These are phyloP conservation scores for Austrolebias charrua DNA, from an alignment of 2,797 vertebrate species.

Conservation along the genomic window DNA sequence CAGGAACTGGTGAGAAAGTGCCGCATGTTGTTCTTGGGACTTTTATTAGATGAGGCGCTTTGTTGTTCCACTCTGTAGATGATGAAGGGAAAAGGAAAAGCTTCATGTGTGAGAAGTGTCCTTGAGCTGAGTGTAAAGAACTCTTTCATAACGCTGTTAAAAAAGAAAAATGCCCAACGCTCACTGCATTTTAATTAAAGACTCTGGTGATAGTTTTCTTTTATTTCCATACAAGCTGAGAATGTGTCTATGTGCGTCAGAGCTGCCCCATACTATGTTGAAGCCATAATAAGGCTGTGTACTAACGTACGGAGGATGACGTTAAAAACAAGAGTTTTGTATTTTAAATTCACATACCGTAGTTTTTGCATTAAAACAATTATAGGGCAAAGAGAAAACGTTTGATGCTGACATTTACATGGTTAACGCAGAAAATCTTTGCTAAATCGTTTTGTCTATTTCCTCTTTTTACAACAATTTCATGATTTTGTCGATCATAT, in stretches of 20 bases:
- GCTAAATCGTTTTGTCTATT: no score
- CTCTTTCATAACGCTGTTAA: constrained; percentile 23
- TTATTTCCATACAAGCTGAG: constrained; percentile 18
- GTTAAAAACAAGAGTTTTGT: background rate
- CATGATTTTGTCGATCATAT: no score
- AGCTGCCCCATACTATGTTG: constrained; percentile 3
- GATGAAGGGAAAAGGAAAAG: constrained; percentile 30
- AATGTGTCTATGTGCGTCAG: constrained; percentile 12
- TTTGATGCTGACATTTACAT: no score
- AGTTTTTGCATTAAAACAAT: no score
- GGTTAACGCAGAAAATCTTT: no score
- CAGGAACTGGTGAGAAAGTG: constrained; percentile 90
- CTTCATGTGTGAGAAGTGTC: constrained; percentile 35
- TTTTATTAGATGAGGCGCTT: constrained; percentile 21
- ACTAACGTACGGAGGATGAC: constrained; percentile 5
- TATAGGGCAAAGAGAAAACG: no score
- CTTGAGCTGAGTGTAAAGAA: constrained; percentile 39
- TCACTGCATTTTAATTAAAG: constrained; percentile 45
- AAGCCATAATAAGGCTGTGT: constrained; percentile 34
- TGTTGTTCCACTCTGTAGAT: constrained; percentile 21
- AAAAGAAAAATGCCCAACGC: constrained; percentile 15
- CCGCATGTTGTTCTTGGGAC: constrained; percentile 10
- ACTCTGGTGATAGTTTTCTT: constrained; percentile 22
- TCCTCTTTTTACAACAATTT: no score
- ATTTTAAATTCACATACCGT: no score